Evolutionary conservation across 2,888 invertebrate species (phyloP).

Genomic region (Melipona bicolor): DNA sequence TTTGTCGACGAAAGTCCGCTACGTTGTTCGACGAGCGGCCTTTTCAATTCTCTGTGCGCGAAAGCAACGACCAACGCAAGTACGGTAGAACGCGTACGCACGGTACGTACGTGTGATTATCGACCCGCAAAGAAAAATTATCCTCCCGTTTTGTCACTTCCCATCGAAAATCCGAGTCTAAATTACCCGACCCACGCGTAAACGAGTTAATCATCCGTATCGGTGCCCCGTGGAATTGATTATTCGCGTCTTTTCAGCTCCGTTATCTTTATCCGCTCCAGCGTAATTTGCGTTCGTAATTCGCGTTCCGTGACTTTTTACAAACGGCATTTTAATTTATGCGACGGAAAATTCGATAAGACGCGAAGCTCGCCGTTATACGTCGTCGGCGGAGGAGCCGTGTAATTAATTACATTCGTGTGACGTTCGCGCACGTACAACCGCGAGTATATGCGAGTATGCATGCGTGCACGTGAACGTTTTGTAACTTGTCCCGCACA

Average conservation of each 20-base stretch:
- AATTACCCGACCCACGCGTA: not conserved
- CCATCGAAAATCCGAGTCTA: not conserved
- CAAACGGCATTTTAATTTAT: not conserved
- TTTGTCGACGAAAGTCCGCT: constrained; percentile 47
- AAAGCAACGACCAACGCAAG: constrained; percentile 34
- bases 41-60: constrained; percentile 24
- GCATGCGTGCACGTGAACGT: constrained; percentile 46
- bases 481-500: constrained; percentile 63
- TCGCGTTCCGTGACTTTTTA: not conserved
- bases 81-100: constrained; percentile 20
- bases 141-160: not conserved
- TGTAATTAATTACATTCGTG: constrained; percentile 61
- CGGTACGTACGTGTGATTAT: constrained; percentile 32
- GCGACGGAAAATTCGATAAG: not conserved
- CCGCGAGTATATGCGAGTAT: not conserved
- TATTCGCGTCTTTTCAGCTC: not conserved
- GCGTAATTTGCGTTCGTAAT: not conserved
- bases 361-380: not conserved
- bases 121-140: constrained; percentile 1
- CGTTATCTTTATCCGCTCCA: not conserved
- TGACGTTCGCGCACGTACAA: not conserved
- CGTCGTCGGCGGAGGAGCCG: constrained; percentile 1
- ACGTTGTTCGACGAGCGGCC: constrained; percentile 42
- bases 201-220: not conserved
- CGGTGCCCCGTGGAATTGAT: not conserved